Evolutionary conservation across 2,888 invertebrate species (phyloP).

Genomic region (Lasioglossum villosulum): DNA sequence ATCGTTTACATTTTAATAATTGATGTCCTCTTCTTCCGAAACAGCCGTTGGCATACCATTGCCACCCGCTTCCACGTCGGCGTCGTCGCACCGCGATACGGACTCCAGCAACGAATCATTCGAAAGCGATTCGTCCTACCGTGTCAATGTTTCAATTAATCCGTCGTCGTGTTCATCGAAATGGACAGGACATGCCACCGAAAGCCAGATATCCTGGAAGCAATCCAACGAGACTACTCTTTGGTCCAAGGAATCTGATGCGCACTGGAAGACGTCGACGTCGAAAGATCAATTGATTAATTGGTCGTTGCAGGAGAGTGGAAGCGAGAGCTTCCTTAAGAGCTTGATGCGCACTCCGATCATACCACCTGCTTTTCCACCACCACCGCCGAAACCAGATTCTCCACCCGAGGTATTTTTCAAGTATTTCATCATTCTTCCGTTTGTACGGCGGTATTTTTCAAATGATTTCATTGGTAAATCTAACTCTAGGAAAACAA

Average conservation of each 20-base stretch:
- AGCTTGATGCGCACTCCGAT: slow-evolving; percentile 74
- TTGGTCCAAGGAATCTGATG: slow-evolving; percentile 72
- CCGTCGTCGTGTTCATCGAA: slow-evolving; percentile 60
- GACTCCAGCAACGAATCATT: slow-evolving; percentile 82
- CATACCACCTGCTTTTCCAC: slow-evolving; percentile 65
- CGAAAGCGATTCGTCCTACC: slow-evolving; percentile 75
- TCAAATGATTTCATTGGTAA: background rate
- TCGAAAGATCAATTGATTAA: slow-evolving; percentile 67
- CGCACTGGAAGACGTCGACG: slow-evolving; percentile 72
- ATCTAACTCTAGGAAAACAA: slow-evolving; percentile 55
- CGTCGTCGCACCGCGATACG: slow-evolving; percentile 77
- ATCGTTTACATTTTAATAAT: background rate
- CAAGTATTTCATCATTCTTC: background rate
- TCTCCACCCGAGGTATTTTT: slow-evolving; percentile 84
- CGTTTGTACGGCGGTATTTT: background rate
- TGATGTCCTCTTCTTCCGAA: slow-evolving; percentile 23
- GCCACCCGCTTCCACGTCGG: slow-evolving; percentile 68
- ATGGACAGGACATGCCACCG: slow-evolving; percentile 63
- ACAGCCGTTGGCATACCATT: slow-evolving; percentile 78
- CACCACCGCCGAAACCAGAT: slow-evolving; percentile 84
- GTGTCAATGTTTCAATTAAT: slow-evolving; percentile 65
- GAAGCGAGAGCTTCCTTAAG: slow-evolving; percentile 74
- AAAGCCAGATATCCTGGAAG: slow-evolving; percentile 70
- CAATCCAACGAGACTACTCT: slow-evolving; percentile 58
- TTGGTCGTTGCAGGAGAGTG: slow-evolving; percentile 76